Evolutionary conservation across 1,140 invertebrate genomes (phyloP), one percentile per base, ranked within the genome.

Genomic region (Heterodera carotae): DNA sequence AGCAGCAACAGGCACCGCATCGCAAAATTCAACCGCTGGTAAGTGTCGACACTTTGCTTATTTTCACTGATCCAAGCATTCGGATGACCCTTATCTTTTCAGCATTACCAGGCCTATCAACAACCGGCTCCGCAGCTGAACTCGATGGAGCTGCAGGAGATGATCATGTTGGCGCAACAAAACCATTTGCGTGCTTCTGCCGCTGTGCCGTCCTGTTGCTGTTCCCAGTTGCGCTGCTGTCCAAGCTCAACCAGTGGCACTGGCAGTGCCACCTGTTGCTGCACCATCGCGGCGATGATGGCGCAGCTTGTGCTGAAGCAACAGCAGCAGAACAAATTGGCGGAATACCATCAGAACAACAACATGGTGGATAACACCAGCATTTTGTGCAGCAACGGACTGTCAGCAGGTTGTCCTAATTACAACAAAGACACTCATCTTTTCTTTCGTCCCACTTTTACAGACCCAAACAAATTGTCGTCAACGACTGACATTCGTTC

Each of bases 71-170:
- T n/a, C n/a, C n/a, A n/a, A n/a, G n/a, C n/a, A n/a, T n/a, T n/a
- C n/a, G n/a, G n/a, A n/a, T n/a, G n/a, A n/a, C n/a, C n/a, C n/a
- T n/a, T n/a, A n/a, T n/a, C n/a, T n/a, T 43, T 43, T 43, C 64
- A 74, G 72, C 72, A 74, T 6, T 74, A 74, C 64, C 72, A 74
- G 34, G 43, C 72, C 59, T 74, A 74, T 34, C 72, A 74, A 62
- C 72, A 74, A 34, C 72, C 72, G 39, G 43, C 72, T 10, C 72
- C 43, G 36, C 72, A 74, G 8, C 39, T 73, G 43, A 62, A 64
- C 36, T 25, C 56, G 36, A 27, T 64, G 33, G 56, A 74, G 27
- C 39, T 74, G 56, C 72, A 74, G 34, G 72, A 74, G 25, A 64
- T 64, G 36, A 64, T 34, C 10, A 2, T 74, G 2, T 5, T 64